Conservation (phyloP, 2,113 vertebrate species). For the Hippocampus barbouri region DNA sequence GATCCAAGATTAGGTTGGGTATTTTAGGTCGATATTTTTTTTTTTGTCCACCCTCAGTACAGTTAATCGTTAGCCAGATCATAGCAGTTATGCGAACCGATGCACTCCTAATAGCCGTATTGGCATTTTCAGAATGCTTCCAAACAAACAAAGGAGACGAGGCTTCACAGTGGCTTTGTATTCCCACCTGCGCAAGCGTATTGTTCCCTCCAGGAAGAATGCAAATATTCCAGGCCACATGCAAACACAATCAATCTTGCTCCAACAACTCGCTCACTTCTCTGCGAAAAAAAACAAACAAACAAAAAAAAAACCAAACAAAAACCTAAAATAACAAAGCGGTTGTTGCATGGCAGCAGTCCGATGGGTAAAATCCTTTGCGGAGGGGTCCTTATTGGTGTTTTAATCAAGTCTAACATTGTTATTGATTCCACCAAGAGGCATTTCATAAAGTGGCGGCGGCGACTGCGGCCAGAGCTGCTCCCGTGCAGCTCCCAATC, state of each 20-base stretch:
- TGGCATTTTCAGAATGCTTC: neutral
- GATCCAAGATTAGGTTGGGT: neutral
- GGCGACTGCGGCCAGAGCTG: neutral
- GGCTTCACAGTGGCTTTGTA: neutral
- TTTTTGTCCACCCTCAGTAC: neutral
- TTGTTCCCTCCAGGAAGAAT: slow-evolving; percentile 10
- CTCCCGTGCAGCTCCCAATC: slow-evolving; percentile 6
- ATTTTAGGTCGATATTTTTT: neutral
- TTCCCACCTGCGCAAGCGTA: neutral
- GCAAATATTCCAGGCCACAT: neutral
- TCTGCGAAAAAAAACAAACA: neutral
- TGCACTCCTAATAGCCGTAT: neutral
- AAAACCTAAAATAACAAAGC: slow-evolving; percentile 18
- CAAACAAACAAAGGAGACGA: neutral
- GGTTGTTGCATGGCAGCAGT: slow-evolving; percentile 17
- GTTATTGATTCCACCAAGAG: slow-evolving; percentile 63
- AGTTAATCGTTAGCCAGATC: neutral
- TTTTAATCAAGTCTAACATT: slow-evolving; percentile 68
- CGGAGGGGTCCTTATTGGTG: slow-evolving; percentile 59
- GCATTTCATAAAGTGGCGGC: slow-evolving; percentile 63
- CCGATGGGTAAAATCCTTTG: slow-evolving; percentile 35
- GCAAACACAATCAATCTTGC: slow-evolving; percentile 14
- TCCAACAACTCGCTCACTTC: slow-evolving; percentile 11
- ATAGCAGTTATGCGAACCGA: neutral
- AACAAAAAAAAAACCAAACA: slow-evolving; percentile 8